Evolutionary conservation across 2,797 vertebrate genomes (phyloP).

Genomic region (Picus viridis): DNA sequence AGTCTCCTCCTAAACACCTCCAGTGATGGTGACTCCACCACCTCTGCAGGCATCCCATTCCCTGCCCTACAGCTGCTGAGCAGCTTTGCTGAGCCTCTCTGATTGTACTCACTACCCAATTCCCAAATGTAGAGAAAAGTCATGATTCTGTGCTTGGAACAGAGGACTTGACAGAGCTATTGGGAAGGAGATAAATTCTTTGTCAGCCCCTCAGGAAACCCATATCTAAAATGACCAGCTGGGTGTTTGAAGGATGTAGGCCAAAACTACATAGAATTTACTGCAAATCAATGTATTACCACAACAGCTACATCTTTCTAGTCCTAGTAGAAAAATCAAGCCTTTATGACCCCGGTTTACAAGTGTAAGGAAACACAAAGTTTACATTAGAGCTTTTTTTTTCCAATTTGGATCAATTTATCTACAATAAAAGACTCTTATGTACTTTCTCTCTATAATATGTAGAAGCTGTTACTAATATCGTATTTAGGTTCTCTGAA

Average conservation of each 20-base stretch:
- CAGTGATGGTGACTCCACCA: too few relatives aligned
- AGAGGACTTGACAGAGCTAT: background rate
- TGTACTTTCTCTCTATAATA: background rate
- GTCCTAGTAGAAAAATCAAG: background rate
- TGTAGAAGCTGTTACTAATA: slow-evolving; percentile 30
- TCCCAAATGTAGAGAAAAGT: background rate
- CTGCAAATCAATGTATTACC: slow-evolving; percentile 34
- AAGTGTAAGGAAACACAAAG: background rate
- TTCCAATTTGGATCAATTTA: background rate
- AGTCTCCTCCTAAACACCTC: too few relatives aligned
- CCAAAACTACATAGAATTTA: slow-evolving; percentile 35
- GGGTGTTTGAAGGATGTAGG: background rate
- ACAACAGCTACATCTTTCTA: background rate
- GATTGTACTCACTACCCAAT: background rate
- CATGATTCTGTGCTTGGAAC: background rate
- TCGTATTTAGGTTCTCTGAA: slow-evolving; percentile 39
- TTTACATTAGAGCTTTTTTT: background rate
- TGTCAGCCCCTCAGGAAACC: background rate
- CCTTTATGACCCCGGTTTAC: background rate
- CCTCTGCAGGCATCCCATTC: too few relatives aligned
- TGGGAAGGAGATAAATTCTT: slow-evolving; percentile 26
- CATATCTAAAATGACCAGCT: slow-evolving; percentile 27
- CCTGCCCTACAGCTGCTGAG: background rate
- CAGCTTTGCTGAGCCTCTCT: background rate
- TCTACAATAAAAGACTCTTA: background rate